phyloP scores from a whole-genome alignment of 2,113 vertebrate genomes.

The Puffinus mauretanicus region DNA sequence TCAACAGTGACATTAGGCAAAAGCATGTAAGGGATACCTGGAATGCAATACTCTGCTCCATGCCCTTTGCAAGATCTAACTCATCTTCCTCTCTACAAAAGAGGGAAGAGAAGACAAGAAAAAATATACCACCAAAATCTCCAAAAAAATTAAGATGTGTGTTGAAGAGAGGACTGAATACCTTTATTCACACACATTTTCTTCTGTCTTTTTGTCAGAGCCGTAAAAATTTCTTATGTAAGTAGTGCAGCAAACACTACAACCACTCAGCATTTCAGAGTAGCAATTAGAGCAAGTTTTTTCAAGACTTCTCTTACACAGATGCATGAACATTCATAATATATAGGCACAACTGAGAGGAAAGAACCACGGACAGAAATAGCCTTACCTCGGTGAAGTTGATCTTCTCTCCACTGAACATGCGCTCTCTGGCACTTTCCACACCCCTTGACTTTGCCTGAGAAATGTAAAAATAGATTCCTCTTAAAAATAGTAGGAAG shows the following conservation, averaged over 20 bases:
- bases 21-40: neutral
- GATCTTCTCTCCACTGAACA: constrained; percentile 95
- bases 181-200: neutral
- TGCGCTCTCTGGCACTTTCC: constrained; percentile 86
- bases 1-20: neutral
- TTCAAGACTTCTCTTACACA: neutral
- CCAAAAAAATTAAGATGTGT: neutral
- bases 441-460: constrained; percentile 91
- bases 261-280: neutral
- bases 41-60: neutral
- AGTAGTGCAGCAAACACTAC: neutral
- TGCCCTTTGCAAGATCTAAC: neutral
- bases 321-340: neutral
- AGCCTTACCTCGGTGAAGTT: constrained; percentile 93
- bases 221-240: neutral
- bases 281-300: neutral
- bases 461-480: constrained; percentile 33
- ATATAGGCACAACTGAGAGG: neutral
- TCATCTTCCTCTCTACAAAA: neutral
- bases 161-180: neutral
- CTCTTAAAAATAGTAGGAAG: neutral
- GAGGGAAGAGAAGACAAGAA: neutral
- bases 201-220: neutral
- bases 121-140: neutral
- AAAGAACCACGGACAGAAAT: neutral